Percentiles rank a stretch among this genome's conserved stretches.
These are phyloP conservation scores for Tetragnatha montana DNA, from an alignment of 2,888 invertebrate genomes.

Conservation along the genomic window DNA sequence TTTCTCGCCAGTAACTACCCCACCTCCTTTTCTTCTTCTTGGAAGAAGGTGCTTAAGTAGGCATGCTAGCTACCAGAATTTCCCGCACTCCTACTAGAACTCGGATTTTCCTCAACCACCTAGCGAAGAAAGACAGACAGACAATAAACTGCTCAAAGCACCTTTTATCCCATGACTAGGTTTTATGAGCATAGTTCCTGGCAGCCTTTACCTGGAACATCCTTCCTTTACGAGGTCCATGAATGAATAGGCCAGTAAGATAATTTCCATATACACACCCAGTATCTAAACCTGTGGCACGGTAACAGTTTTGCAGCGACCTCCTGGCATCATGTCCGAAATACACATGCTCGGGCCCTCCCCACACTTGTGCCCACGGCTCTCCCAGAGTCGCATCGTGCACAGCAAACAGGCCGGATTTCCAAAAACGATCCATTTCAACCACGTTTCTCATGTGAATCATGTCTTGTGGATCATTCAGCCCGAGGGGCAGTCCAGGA, in stretches of 20 bases:
- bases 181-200: not conserved
- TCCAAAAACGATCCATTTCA: conserved; percentile 71
- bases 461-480: conserved; percentile 74
- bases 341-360: conserved; percentile 76
- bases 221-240: conserved; percentile 70
- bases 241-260: conserved; percentile 74
- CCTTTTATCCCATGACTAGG: too few species aligned
- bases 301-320: conserved; percentile 73
- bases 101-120: too few species aligned
- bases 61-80: too few species aligned
- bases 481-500: conserved; percentile 74
- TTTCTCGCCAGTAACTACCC: too few species aligned
- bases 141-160: too few species aligned
- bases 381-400: conserved; percentile 73
- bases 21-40: too few species aligned
- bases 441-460: conserved; percentile 75
- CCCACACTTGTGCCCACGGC: conserved; percentile 75
- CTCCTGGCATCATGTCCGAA: conserved; percentile 77
- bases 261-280: conserved; percentile 76
- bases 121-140: too few species aligned
- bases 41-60: too few species aligned
- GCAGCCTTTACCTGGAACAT: conserved; percentile 68
- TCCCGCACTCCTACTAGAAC: too few species aligned
- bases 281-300: conserved; percentile 76
- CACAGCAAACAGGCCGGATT: conserved; percentile 71